Percentiles rank a stretch among this genome's conserved stretches.
These are phyloP conservation scores for Cylas formicarius DNA, from an alignment of 1,140 invertebrate species.

Conservation along the genomic window DNA sequence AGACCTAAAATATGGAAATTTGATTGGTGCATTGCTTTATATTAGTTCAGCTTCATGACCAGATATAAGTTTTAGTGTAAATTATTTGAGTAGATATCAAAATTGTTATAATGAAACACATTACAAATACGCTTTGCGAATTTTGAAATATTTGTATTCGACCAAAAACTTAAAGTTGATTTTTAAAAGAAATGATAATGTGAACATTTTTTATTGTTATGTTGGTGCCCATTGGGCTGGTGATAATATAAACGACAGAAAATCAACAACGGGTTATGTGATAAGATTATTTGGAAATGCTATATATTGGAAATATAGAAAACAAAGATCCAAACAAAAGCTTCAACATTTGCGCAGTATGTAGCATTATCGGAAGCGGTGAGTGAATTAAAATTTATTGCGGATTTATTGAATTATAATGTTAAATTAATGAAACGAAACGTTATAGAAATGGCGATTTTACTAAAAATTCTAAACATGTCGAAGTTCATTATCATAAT, in stretches of 20 bases:
- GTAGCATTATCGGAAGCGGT: slow-evolving; percentile 25
- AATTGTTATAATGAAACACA: slow-evolving; percentile 38
- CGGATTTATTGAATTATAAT: slow-evolving; percentile 16
- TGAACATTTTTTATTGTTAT: slow-evolving; percentile 36
- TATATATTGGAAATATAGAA: slow-evolving; percentile 40
- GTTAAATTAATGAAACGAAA: slow-evolving; percentile 13
- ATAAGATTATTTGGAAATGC: slow-evolving; percentile 29
- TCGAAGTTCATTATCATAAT: no score
- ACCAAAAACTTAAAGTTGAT: slow-evolving; percentile 39
- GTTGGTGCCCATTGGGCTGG: slow-evolving; percentile 40
- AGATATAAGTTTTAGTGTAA: slow-evolving; percentile 33
- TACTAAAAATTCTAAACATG: no score
- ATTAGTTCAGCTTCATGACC: slow-evolving; percentile 41
- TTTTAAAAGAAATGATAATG: slow-evolving; percentile 30
- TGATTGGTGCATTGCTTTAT: slow-evolving; percentile 40
- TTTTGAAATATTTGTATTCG: slow-evolving; percentile 37
- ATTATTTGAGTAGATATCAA: slow-evolving; percentile 38
- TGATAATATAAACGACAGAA: slow-evolving; percentile 38
- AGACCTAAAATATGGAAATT: slow-evolving; percentile 29
- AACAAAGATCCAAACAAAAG: slow-evolving; percentile 32
- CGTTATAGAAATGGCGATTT: slow-evolving; percentile 25
- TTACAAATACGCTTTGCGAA: slow-evolving; percentile 38
- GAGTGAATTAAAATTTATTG: slow-evolving; percentile 18
- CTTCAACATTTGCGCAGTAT: slow-evolving; percentile 29
- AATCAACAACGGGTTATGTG: slow-evolving; percentile 38